Conservation (phyloP, 1,140 invertebrate genomes). For the Nasonia vitripennis region DNA sequence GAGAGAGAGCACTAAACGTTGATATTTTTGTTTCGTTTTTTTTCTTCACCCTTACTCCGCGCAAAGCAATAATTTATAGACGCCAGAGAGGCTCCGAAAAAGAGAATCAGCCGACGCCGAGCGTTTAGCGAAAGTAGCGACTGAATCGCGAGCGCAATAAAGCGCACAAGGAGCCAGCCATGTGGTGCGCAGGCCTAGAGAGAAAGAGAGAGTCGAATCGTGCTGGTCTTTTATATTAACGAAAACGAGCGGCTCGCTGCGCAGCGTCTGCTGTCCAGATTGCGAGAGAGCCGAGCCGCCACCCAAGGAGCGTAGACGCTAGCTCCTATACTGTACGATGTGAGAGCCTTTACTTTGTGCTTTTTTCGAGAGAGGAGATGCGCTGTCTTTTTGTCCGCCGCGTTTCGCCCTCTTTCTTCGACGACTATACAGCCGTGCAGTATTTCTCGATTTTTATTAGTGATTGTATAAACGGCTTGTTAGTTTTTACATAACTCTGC, state of each 20-base stretch:
- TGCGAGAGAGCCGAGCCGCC: slow-evolving; percentile 37
- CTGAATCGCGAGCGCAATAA: slow-evolving; percentile 4
- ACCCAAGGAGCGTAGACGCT: slow-evolving; percentile 41
- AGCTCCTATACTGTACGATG: background rate
- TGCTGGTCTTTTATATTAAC: slow-evolving; percentile 39
- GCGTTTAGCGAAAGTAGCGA: background rate
- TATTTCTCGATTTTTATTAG: background rate
- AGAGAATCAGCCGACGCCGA: background rate
- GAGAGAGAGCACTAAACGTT: background rate
- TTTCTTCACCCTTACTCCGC: background rate
- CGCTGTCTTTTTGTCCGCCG: slow-evolving; percentile 1
- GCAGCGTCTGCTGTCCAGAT: slow-evolving; percentile 49
- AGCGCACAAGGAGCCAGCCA: background rate
- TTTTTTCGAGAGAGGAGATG: slow-evolving; percentile 5
- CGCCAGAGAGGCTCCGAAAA: background rate
- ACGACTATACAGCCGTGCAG: background rate
- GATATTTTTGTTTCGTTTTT: background rate
- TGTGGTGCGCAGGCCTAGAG: slow-evolving; percentile 25
- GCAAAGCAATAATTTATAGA: background rate
- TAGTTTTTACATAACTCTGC: no score
- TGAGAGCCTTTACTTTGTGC: slow-evolving; percentile 1
- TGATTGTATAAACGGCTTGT: background rate
- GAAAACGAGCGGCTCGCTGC: slow-evolving; percentile 14
- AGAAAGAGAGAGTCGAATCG: background rate
- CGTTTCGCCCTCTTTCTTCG: background rate